Percentiles rank a stretch among this genome's conserved stretches.
Conservation (phyloP, 1,140 invertebrate genomes). For the Vanessa atalanta region DNA sequence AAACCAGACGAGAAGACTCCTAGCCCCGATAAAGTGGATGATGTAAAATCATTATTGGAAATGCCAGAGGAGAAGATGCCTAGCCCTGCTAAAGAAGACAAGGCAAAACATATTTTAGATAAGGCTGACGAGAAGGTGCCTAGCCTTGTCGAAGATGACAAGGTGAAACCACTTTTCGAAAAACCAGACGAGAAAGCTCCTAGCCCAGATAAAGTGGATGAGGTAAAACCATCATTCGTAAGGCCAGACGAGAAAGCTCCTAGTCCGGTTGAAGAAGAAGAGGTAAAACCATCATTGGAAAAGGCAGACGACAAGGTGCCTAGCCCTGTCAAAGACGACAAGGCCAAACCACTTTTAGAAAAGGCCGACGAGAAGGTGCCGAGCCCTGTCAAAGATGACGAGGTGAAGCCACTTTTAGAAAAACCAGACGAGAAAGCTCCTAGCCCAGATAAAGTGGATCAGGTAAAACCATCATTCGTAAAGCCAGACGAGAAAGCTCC, state of each 20-base stretch:
- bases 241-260: constrained; percentile 22
- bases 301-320: constrained; percentile 18
- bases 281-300: constrained; percentile 2
- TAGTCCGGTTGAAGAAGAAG: constrained; percentile 29
- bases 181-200: constrained; percentile 10
- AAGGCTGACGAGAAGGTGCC: constrained; percentile 8
- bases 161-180: neutral
- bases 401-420: neutral
- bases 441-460: neutral
- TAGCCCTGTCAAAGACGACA: neutral
- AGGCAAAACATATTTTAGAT: neutral
- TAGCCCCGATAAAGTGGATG: neutral
- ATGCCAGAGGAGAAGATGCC: neutral
- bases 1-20: no score
- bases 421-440: constrained; percentile 25
- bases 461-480: no score
- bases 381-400: constrained; percentile 8
- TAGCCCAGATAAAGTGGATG: neutral
- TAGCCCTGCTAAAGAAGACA: neutral
- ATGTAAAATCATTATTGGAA: no score
- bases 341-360: constrained; percentile 3
- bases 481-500: constrained; percentile 16
- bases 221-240: neutral
- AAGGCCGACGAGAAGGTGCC: constrained; percentile 25
- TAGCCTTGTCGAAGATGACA: neutral